phyloP scores from a whole-genome alignment of 2,888 invertebrate species.

The Homarus gammarus region DNA sequence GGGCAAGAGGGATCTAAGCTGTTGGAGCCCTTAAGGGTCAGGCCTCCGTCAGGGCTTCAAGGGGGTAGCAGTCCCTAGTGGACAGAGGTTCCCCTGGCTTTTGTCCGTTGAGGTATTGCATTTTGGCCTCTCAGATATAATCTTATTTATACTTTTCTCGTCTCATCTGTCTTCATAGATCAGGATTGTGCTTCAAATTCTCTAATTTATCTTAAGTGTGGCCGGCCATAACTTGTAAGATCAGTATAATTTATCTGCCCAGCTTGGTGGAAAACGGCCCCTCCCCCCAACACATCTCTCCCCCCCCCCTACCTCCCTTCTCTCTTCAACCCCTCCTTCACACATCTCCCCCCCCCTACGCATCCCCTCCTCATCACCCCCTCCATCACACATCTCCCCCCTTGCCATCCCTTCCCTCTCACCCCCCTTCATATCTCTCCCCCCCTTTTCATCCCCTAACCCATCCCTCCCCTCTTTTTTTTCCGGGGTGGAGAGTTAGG shows the following conservation, averaged over 20 bases:
- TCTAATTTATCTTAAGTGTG: conserved; percentile 75
- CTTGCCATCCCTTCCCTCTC: too few relatives aligned
- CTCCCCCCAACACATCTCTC: conserved; percentile 15
- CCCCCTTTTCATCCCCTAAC: too few relatives aligned
- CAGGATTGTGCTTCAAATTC: conserved; percentile 72
- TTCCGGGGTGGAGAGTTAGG: too few relatives aligned
- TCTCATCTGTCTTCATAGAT: conserved; percentile 74
- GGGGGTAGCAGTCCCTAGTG: conserved; percentile 31
- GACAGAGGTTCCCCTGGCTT: conserved; percentile 24
- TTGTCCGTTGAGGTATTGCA: conserved; percentile 52
- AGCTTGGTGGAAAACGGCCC: conserved; percentile 45
- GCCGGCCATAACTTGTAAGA: conserved; percentile 73
- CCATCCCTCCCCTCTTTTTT: too few relatives aligned
- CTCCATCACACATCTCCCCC: background rate
- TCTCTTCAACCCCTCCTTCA: background rate
- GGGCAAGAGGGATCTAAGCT: conserved; percentile 48
- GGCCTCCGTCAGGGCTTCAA: background rate
- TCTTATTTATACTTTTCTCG: conserved; percentile 71
- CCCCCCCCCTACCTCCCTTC: background rate
- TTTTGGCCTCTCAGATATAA: conserved; percentile 69
- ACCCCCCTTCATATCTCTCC: too few relatives aligned
- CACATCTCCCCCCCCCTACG: too few relatives aligned
- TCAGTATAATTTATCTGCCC: conserved; percentile 72
- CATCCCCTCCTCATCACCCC: too few relatives aligned
- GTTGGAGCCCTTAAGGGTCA: conserved; percentile 5